Base-by-base conservation (phyloP, 2,797 vertebrate species). In the Sparidentex hasta region DNA sequence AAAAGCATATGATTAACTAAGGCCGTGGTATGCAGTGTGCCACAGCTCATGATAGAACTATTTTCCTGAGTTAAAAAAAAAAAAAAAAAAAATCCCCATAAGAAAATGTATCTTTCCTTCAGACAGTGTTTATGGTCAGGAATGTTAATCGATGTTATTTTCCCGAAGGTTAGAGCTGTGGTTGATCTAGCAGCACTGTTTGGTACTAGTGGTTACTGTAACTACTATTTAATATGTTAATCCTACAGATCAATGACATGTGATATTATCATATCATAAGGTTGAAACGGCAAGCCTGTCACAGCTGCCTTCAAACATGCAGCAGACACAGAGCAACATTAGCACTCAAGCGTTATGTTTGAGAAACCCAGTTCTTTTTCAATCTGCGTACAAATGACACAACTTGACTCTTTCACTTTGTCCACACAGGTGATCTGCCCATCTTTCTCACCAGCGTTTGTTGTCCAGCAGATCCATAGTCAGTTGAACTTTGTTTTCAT, bases 1-100 rank as follows among this genome's bases (percentile, higher is more conserved):
- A 78, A 84, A 82, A 82, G 18, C 70, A 75, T 58, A 65, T 54
- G 64, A 83, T 83, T 72, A 69, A 38, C 71, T 88, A 65, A 81
- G 41, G 52, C 25, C 17, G 11, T 74, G 72, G 51, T 63, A 72
- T 69, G 65, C 48, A 47, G 27, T 47, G 76, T 43, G 64, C 76
- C 21, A 8, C 23, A 41, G 56, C 21, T 65, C 62, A 74, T 61
- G 54, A 69, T 64, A 44, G 14, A 78, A 59, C 56, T 23, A 20
- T 52, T 46, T 50, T 0, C 20, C 11, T 38, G 3, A 25, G 54
- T 68, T 76, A 41, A 41, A n/a, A n/a, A n/a, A n/a, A n/a, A n/a
- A n/a, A n/a, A n/a, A n/a, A n/a, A n/a, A n/a, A n/a, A n/a, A 18
- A 41, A 20, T 58, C 61, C n/a, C 23, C 13, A 25, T 61, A 47